Base-by-base conservation (phyloP, 2,113 vertebrate genomes). In the Cynocephalus volans region DNA sequence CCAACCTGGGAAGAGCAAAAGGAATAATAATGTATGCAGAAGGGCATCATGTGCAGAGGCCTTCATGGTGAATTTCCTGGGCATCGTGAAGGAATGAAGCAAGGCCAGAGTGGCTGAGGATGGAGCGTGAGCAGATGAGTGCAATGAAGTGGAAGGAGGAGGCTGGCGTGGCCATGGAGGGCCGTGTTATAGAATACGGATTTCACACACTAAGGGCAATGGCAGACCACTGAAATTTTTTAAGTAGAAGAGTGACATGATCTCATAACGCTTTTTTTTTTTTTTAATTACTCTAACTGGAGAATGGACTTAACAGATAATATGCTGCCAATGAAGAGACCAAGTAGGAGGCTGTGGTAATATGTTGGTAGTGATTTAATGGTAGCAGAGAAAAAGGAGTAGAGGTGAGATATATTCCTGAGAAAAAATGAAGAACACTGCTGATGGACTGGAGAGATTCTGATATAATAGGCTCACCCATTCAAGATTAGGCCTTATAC, bases 141-240 rank as follows among this genome's bases (percentile, higher is more conserved):
- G 13, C 19, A 18, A 1, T 1, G 45, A 45, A 2, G 31, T 67
- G 7, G 31, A 48, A 28, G 24, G 12, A 50, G 36, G 10, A 58
- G 5, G 2, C 8, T 0, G 1, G 24, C 0, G 3, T 28, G 28
- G 21, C 13, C 23, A 21, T 1, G 56, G 33, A 48, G 7, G 14
- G 13, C 5, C 28, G 28, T 8, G 10, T 0, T 28, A 2, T 12
- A 18, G 31, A 24, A 19, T 18, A 56, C 26, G 17, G 58, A 81
- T 48, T 77, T 41, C 41, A 12, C 26, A n/a, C 15, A 26, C 17
- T 70, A 28, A 62, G 33, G 9, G 33, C 54, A 33, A 6, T 17
- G 18, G 64, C 15, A 87, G 89, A 72, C n/a, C 58, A 52, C 4
- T 17, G 56, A 73, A 48, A 58, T 33, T 50, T 36, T 65, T 36